Evolutionary conservation across 2,797 vertebrate genomes (phyloP).

Genomic region (Benthosema pterotum): DNA sequence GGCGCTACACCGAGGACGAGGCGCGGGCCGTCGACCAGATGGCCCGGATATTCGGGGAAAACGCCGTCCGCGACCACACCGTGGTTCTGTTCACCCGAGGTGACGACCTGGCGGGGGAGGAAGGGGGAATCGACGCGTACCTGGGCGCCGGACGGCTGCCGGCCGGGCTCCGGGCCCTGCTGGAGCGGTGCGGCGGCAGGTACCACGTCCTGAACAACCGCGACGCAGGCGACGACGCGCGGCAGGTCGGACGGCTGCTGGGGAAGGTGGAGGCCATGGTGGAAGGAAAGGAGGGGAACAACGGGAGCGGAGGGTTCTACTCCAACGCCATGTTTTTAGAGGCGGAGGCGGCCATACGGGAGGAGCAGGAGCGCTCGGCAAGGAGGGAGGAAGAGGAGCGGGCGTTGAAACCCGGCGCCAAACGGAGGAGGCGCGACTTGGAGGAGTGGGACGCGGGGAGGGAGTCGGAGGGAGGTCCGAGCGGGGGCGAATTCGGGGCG

Average conservation of each 20-base stretch:
- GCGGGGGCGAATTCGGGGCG: conserved; percentile 32
- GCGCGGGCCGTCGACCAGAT: conserved; percentile 57
- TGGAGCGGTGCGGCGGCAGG: conserved; percentile 73
- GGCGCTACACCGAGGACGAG: conserved; percentile 79
- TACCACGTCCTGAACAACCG: conserved; percentile 81
- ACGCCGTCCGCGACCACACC: conserved; percentile 67
- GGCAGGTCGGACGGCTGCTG: conserved; percentile 72
- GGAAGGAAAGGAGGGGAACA: conserved; percentile 47
- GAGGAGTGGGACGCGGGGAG: conserved; percentile 23
- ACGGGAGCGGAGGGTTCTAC: conserved; percentile 61
- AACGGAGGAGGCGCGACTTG: conserved; percentile 61
- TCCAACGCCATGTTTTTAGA: conserved; percentile 68
- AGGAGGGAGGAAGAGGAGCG: conserved; percentile 40
- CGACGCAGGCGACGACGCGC: conserved; percentile 47
- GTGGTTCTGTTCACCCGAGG: conserved; percentile 79
- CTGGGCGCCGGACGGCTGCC: conserved; percentile 63
- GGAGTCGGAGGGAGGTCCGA: conserved; percentile 14
- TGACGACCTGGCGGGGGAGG: conserved; percentile 77
- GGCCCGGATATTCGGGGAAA: conserved; percentile 71
- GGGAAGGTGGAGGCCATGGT: conserved; percentile 72
- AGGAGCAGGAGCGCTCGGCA: conserved; percentile 71
- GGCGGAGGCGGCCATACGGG: conserved; percentile 70
- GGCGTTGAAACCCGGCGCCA: conserved; percentile 27
- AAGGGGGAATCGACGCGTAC: conserved; percentile 61
- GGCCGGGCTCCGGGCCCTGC: conserved; percentile 60